Evolutionary conservation across 1,140 invertebrate genomes (phyloP), one percentile per base, ranked within the genome.

Genomic region (Calephelis virginiensis): DNA sequence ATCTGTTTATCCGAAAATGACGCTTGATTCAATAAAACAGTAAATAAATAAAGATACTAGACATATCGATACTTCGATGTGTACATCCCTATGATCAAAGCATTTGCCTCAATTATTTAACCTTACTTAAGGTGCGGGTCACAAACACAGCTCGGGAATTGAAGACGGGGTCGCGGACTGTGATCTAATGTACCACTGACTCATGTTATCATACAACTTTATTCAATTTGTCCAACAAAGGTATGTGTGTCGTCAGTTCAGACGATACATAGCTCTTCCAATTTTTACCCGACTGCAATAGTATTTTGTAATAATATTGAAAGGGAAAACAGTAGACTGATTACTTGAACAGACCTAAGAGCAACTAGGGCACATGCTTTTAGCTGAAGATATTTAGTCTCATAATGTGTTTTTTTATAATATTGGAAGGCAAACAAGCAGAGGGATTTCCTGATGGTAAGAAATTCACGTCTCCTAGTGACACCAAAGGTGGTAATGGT

Each of bases 111-210:
- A 80, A 85, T 86, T 86, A 86, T 75, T 88, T 88, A 88, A 88
- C 85, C 85, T 88, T 86, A 86, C 73, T 86, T 85, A 81, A 82
- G 80, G 76, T 83, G 83, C 83, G 85, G 85, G 83, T 86, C 85
- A 85, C 81, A 88, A 85, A 82, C 77, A 79, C 66, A 63, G 64
- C 64, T 60, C 49, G 62, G 59, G 67, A 75, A 73, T 76, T 69
- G 74, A 72, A 76, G 73, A 70, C 73, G 73, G 70, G 70, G 50
- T 71, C 72, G 63, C 72, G 67, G 13, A 43, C 62, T 63, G 43
- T 64, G 61, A 68, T 63, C 45, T 60, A 45, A 56, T 43, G 40
- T 9, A 9, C 17, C 37, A 56, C 47, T 63, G 47, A 47, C 40
- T 60, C 61, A 65, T 53, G 13, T 8, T n/a, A 59, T 59, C 53